Percentiles rank a stretch among this genome's conserved stretches.
Conservation (phyloP, 2,113 vertebrate species). For the Rhinolophus sinicus region DNA sequence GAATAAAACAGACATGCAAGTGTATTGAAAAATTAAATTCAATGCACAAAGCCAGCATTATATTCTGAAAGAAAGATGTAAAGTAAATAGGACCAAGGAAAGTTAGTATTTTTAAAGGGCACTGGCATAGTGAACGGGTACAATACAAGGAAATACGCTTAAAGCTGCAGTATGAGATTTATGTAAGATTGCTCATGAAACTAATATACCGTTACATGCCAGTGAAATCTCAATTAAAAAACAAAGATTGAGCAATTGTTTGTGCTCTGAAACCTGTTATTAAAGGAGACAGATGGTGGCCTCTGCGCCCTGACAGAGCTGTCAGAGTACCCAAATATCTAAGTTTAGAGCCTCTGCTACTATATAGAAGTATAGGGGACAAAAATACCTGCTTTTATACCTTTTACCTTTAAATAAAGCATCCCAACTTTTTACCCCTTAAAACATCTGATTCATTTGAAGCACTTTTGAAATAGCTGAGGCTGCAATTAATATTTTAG, state of each 20-base stretch:
- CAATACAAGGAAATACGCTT: not conserved
- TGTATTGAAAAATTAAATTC: conserved; percentile 18
- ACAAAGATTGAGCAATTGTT: not conserved
- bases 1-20: not conserved
- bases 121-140: not conserved
- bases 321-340: not conserved
- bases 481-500: not conserved
- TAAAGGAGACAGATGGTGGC: not conserved
- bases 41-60: not conserved
- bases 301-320: not conserved
- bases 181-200: not conserved
- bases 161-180: not conserved
- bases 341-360: not conserved
- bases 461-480: not conserved
- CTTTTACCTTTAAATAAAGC: conserved; percentile 1
- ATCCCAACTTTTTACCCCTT: not conserved
- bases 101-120: not conserved
- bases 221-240: not conserved
- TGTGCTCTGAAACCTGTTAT: not conserved
- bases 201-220: not conserved
- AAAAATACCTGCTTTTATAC: not conserved
- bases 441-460: not conserved
- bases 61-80: not conserved
- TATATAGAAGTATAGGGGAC: not conserved
- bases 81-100: not conserved